Evolutionary conservation across 2,797 vertebrate genomes (phyloP), one percentile per base, ranked within the genome.

Genomic region (Botia almorhae): DNA sequence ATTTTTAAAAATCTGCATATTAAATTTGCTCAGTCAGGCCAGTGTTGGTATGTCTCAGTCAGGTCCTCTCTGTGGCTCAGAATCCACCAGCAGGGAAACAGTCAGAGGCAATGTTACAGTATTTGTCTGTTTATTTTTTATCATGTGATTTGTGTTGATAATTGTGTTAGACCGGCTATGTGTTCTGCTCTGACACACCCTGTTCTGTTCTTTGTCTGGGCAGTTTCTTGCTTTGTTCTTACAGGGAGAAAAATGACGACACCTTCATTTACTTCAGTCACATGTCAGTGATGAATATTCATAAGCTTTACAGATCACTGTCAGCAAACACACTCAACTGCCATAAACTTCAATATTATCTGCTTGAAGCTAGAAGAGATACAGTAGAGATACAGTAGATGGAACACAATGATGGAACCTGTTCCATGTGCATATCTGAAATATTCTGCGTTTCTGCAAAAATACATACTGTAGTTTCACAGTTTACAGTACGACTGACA

Each of bases 171-270:
- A 64, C 74, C 0, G 8, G 17, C 56, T 77, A 58, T 81, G 68
- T 77, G 69, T 85, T 78, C 80, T 81, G 75, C 78, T 70, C 21
- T n/a, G 55, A 60, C 83, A 81, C 81, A 65, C 81, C 85, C 64
- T 53, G 5, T 16, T 71, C 64, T 53, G 5, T 16, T 71, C 64
- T 73, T 69, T 11, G 6, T 16, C 8, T 58, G 55, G 71, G 48
- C 16, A 19, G 1, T 8, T 48, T 6, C 55, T 69, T 33, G 19
- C 55, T 23, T 4, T 64, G 50, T 79, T 7, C 51, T 29, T 64
- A 58, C 19, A 2, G 13, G 7, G 56, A 39, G 53, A 53, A 39
- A 10, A 2, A 71, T 36, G 2, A 1, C 71, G 8, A 13, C 43
- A 1, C 14, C 13, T 36, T 8, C 13, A 7, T 36, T 43, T 33